Conservation (phyloP, 1,140 invertebrate species). For the Hestina assimilis region DNA sequence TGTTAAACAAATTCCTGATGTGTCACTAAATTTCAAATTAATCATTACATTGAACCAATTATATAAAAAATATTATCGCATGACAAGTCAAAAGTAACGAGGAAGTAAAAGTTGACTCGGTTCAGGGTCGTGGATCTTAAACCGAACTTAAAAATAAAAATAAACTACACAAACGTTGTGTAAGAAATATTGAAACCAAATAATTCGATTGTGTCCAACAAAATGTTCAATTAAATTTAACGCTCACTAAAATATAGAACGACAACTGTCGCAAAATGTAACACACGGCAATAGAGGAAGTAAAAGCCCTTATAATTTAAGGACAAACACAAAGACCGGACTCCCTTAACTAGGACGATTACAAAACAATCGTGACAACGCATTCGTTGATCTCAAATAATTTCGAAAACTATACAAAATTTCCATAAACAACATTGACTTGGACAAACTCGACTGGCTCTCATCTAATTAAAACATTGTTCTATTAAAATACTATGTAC, state of each 20-base stretch:
- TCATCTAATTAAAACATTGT: background rate
- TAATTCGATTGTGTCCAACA: slow-evolving; percentile 44
- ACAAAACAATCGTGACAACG: slow-evolving; percentile 52
- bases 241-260: slow-evolving; percentile 38
- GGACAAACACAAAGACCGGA: slow-evolving; percentile 37
- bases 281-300: slow-evolving; percentile 45
- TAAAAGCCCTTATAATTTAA: slow-evolving; percentile 63
- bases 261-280: slow-evolving; percentile 39
- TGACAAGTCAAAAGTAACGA: slow-evolving; percentile 35
- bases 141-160: slow-evolving; percentile 39
- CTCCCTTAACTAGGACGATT: slow-evolving; percentile 36
- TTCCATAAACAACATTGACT: slow-evolving; percentile 48
- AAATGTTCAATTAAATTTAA: slow-evolving; percentile 54
- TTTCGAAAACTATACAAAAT: slow-evolving; percentile 31
- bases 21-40: no score
- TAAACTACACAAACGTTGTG: slow-evolving; percentile 32
- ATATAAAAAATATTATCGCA: slow-evolving; percentile 14
- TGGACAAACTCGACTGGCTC: background rate
- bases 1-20: no score
- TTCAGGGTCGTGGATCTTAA: slow-evolving; percentile 46
- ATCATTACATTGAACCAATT: background rate
- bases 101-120: slow-evolving; percentile 62
- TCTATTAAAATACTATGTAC: background rate
- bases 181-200: slow-evolving; percentile 43
- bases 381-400: slow-evolving; percentile 27